Evolutionary conservation across 2,888 invertebrate species (phyloP), one percentile per base, ranked within the genome.

Genomic region (Andrena camellia): DNA sequence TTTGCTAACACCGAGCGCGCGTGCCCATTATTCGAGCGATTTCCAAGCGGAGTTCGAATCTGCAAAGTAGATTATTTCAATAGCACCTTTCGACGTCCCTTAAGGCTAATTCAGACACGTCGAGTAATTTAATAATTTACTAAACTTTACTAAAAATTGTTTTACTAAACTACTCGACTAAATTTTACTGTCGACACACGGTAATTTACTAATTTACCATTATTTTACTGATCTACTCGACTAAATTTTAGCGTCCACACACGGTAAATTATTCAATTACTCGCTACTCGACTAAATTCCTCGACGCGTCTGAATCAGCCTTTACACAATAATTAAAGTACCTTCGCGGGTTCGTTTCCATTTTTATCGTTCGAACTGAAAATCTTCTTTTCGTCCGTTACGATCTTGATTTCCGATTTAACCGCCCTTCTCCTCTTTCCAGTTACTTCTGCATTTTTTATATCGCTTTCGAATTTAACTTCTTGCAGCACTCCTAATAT

Each of bases 21-120:
- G 67, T 87, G 87, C n/a, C 33, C 80, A 42, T 92, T 92, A 57
- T 93, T 93, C 5, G 92, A 93, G 67, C 93, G 86, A 76, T 92
- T 93, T 63, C 89, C 90, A 42, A 93, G 85, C 33, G 93, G 93
- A 66, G 92, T 92, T 71, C 93, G 92, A 86, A 83, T 88, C 91
- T 92, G 77, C 67, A 86, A 84, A 31, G 70, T 72, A 63, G 57
- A 77, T 60, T 17, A 71, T 42, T 71, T 54, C 68, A 31, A 79
- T 48, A 31, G n/a, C 26, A 69, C 33, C 17, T 48, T 5, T 20
- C 17, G 1, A 0, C 13, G 4, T 35, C 2, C 1, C 10, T 35
- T 35, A 2, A 31, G 6, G 31, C 7, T 7, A 10, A 35, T 10
- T 35, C 35, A 35, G 35, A 35, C 2, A 35, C 35, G 2, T 8